Evolutionary conservation across 2,797 vertebrate species (phyloP).

Genomic region (Columba guinea): DNA sequence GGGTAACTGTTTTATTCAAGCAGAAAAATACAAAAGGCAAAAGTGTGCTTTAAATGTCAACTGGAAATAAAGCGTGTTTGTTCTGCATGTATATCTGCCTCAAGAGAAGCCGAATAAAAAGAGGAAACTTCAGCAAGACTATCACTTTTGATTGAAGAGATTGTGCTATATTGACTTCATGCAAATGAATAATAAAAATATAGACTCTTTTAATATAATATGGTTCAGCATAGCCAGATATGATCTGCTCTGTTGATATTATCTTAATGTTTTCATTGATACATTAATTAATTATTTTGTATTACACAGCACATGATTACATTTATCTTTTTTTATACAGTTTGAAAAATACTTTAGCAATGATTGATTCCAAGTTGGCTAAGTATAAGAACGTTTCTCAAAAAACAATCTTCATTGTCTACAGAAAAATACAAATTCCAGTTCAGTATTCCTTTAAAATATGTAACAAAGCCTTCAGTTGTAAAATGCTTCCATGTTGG

Average conservation of each 20-base stretch:
- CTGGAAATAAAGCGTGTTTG: slow-evolving; percentile 57
- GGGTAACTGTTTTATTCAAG: slow-evolving; percentile 66
- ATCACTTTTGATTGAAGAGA: neutral
- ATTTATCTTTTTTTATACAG: neutral
- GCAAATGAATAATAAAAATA: slow-evolving; percentile 4
- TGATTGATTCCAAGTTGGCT: neutral
- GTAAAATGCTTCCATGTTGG: neutral
- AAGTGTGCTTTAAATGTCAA: slow-evolving; percentile 69
- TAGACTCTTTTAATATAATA: neutral
- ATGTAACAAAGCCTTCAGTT: slow-evolving; percentile 21
- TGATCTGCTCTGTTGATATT: neutral
- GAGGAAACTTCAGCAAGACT: neutral
- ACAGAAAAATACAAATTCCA: slow-evolving; percentile 28
- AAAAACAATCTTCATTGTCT: neutral
- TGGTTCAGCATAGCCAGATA: neutral
- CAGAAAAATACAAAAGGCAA: slow-evolving; percentile 51
- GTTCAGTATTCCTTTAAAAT: slow-evolving; percentile 17
- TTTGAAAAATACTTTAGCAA: neutral
- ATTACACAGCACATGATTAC: neutral
- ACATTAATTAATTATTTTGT: neutral
- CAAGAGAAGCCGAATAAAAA: slow-evolving; percentile 2
- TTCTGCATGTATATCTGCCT: slow-evolving; percentile 16
- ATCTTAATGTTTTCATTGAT: neutral
- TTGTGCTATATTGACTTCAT: neutral
- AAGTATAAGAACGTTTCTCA: slow-evolving; percentile 12